phyloP scores from a whole-genome alignment of 1,140 invertebrate species.

The Drosophila ironensis region DNA sequence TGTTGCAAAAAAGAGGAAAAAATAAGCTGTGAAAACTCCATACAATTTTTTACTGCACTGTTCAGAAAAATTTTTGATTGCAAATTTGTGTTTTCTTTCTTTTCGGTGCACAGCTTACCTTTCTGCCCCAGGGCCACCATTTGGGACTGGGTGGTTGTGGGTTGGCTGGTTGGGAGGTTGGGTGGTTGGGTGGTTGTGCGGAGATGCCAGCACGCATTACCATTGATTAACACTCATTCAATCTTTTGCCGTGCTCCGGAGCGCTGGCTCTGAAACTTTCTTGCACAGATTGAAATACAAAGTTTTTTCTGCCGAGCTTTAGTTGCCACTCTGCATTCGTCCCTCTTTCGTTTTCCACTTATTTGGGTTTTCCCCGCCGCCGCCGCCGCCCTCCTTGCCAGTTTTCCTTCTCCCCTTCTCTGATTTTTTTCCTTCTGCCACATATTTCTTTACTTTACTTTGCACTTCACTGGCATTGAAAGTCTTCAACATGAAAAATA shows the following conservation, averaged over 20 bases:
- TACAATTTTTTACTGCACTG: constrained; percentile 17
- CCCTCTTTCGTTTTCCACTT: constrained; percentile 55
- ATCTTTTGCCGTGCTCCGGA: constrained; percentile 46
- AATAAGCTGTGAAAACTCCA: neutral
- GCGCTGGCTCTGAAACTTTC: constrained; percentile 46
- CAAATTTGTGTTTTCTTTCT: constrained; percentile 66
- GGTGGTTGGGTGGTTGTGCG: neutral
- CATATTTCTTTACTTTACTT: constrained; percentile 54
- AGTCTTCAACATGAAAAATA: constrained; percentile 74
- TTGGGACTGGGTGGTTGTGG: neutral
- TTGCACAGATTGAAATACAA: constrained; percentile 78
- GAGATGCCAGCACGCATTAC: constrained; percentile 68
- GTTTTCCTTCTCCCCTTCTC: neutral
- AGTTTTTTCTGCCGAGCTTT: constrained; percentile 65
- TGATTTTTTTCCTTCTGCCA: constrained; percentile 9
- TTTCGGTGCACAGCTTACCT: constrained; percentile 43
- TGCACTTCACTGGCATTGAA: constrained; percentile 53
- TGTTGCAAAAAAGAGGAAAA: constrained; percentile 5
- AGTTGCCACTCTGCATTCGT: constrained; percentile 40
- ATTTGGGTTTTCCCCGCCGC: constrained; percentile 41
- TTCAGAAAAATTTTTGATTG: constrained; percentile 64
- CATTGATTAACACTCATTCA: constrained; percentile 76
- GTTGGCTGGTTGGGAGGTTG: neutral
- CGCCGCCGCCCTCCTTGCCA: no score
- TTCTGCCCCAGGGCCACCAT: neutral